phyloP scores from a whole-genome alignment of 2,888 invertebrate species.

The Archips crataeganus region DNA sequence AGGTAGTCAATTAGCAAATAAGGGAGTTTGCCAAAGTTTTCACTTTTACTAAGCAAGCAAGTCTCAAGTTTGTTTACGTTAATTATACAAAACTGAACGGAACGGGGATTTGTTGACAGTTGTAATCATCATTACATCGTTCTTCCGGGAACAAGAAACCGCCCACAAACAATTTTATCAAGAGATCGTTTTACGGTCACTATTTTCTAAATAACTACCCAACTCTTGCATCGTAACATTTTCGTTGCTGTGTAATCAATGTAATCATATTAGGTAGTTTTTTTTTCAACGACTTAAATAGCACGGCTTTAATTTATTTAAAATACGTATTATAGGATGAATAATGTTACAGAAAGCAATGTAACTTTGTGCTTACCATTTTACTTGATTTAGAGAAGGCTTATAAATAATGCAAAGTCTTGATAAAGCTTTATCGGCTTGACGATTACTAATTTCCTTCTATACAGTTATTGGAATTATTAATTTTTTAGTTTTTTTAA shows the following conservation, averaged over 20 bases:
- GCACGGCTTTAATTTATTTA: not conserved
- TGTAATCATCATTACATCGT: not conserved
- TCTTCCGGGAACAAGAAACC: not conserved
- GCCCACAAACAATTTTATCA: not conserved
- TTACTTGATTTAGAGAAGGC: not conserved
- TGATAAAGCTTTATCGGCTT: not conserved
- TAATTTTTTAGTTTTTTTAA: no score
- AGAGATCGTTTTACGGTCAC: not conserved
- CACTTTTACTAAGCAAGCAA: no score
- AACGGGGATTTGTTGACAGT: not conserved
- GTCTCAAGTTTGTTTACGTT: no score
- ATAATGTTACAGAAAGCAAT: not conserved
- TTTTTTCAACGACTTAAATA: not conserved
- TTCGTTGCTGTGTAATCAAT: not conserved
- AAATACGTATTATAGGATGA: not conserved
- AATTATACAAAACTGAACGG: no score
- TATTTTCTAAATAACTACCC: not conserved
- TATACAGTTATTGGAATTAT: not conserved
- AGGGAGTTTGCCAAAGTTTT: no score
- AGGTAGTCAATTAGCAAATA: no score
- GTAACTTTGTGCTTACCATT: slow-evolving; percentile 3
- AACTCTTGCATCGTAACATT: not conserved
- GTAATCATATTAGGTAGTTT: no score
- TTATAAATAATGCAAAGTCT: not conserved
- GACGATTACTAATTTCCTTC: not conserved